These are phyloP conservation scores for Antedon bifida DNA, from an alignment of 35 echinoderm and acorn worm species.

Conservation along the genomic window DNA sequence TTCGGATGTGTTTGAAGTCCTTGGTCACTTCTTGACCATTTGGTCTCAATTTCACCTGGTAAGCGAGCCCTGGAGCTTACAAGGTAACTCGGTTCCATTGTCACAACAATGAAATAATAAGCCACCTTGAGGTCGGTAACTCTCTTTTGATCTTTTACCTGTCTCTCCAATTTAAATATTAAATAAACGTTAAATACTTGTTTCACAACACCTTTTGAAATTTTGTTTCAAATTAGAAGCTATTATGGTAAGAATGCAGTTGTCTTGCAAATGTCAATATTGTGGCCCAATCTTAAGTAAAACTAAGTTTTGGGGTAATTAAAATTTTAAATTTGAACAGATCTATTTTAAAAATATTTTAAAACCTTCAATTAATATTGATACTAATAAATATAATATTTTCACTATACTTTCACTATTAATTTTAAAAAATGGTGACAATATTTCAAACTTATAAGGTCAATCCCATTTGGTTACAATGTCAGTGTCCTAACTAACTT, in stretches of 20 bases:
- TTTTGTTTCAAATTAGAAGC: background rate
- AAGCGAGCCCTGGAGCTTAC: background rate
- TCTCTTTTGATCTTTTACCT: background rate
- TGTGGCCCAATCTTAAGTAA: too few species aligned
- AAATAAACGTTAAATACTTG: background rate
- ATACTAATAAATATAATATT: too few species aligned
- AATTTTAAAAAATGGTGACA: too few species aligned
- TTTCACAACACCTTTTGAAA: background rate
- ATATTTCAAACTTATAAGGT: too few species aligned
- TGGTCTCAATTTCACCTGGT: background rate
- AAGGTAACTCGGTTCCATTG: background rate
- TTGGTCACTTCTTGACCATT: background rate
- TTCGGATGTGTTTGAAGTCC: background rate
- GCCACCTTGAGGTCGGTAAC: background rate
- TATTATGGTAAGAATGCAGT: background rate
- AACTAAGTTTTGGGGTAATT: too few species aligned
- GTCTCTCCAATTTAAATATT: background rate
- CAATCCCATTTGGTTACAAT: too few species aligned
- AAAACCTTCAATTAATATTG: too few species aligned
- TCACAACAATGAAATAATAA: background rate
- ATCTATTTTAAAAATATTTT: too few species aligned
- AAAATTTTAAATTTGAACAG: too few species aligned
- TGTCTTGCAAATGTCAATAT: too few species aligned
- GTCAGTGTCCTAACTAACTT: too few species aligned
- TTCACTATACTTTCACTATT: too few species aligned